Conservation (phyloP, 92 coral and sea anemone genomes). For the Bergia puertoricense region DNA sequence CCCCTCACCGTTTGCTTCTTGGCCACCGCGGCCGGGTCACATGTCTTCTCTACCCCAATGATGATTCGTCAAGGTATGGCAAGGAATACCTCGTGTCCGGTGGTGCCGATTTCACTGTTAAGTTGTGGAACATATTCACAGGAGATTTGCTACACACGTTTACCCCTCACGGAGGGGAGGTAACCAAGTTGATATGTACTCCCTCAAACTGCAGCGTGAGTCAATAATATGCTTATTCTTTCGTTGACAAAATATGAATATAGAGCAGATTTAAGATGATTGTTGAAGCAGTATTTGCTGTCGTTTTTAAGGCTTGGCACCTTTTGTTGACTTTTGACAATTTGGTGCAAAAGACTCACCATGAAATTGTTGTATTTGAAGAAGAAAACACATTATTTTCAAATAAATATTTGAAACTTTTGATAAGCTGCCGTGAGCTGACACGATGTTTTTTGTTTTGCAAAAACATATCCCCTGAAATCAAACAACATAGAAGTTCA, state of each 20-base stretch:
- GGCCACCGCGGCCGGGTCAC: conserved; percentile 95
- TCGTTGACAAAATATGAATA: background rate
- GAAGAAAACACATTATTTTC: no score
- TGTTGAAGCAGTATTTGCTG: background rate
- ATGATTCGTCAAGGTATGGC: conserved; percentile 86
- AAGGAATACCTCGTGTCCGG: conserved; percentile 89
- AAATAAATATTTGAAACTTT: no score
- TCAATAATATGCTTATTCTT: background rate
- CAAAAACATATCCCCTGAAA: no score
- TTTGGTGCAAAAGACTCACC: no score
- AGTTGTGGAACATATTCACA: conserved; percentile 89
- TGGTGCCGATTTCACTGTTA: conserved; percentile 97
- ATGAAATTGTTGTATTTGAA: no score
- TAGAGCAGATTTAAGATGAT: background rate
- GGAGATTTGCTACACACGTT: conserved; percentile 92
- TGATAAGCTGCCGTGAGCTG: no score
- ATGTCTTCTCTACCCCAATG: conserved; percentile 94
- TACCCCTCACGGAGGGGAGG: conserved; percentile 91
- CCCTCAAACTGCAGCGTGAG: conserved; percentile 97
- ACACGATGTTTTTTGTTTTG: no score
- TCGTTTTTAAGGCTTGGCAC: no score
- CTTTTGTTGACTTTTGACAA: no score
- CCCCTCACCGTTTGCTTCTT: conserved; percentile 80
- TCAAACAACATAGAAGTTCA: no score
- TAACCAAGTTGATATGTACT: conserved; percentile 84